Percentiles rank a stretch among this genome's conserved stretches.
These are phyloP conservation scores for Myripristis murdjan DNA, from an alignment of 2,797 vertebrate species.

Conservation along the genomic window DNA sequence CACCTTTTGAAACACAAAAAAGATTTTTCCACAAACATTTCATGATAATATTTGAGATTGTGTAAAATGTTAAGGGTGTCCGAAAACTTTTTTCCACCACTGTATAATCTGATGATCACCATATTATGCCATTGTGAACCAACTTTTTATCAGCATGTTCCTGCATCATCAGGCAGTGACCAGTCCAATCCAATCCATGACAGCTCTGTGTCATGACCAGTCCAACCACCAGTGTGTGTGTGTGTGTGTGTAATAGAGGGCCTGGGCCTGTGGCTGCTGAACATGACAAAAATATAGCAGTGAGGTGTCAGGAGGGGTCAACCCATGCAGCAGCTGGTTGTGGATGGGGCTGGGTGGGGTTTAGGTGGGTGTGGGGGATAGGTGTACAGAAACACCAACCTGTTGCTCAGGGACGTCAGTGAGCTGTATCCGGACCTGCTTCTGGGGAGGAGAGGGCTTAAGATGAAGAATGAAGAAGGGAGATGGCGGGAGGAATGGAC, in stretches of 20 bases:
- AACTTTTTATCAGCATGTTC: not conserved
- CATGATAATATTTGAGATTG: too few species aligned
- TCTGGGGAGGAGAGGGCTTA: conserved; percentile 81
- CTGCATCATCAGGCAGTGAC: conserved; percentile 31
- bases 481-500: conserved; percentile 15
- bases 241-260: conserved; percentile 13
- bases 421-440: conserved; percentile 88
- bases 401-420: conserved; percentile 80
- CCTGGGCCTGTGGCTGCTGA: conserved; percentile 25
- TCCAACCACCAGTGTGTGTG: not conserved
- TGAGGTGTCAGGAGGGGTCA: conserved; percentile 36
- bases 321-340: conserved; percentile 75
- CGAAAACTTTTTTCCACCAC: too few species aligned
- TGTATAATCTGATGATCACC: too few species aligned
- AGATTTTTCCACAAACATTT: too few species aligned
- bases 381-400: conserved; percentile 78
- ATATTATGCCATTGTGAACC: too few species aligned
- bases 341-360: conserved; percentile 6
- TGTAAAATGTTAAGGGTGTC: too few species aligned
- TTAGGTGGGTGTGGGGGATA: conserved; percentile 19
- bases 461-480: conserved; percentile 51
- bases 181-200: conserved; percentile 6
- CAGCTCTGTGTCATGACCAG: conserved; percentile 29
- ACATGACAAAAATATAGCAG: conserved; percentile 41
- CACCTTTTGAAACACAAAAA: too few species aligned